Base-by-base conservation (phyloP, 2,888 invertebrate species). In the Troides oblongomaculatus region DNA sequence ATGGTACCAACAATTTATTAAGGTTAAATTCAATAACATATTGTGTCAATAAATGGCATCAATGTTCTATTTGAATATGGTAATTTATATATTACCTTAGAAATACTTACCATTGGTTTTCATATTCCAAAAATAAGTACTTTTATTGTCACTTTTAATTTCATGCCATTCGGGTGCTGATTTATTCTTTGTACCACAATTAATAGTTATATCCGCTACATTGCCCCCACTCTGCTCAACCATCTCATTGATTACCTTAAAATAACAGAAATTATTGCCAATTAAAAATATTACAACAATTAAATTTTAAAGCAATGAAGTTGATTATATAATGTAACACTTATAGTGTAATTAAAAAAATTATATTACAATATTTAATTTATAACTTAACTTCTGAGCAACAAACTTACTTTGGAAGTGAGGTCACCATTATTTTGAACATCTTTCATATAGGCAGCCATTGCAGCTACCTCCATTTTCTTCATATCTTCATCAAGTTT, bases 381-480 rank as follows among this genome's bases (percentile, higher is more conserved):
- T 53, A 53, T 7, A 53, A 53, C 7, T 18, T 18, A 10, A 57
- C 23, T 57, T 57, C 5, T 57, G 10, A 21, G 6, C 21, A 56
- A 23, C 12, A 43, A 59, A 36, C 64, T 65, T 62, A 94, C 93
- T 82, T 93, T 93, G 64, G 95, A 94, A 46, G 94, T 94, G 30
- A 94, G 84, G 81, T 95, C 95, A 68, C 94, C 94, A 90, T 95
- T 94, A 72, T 91, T 93, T 80, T 95, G 95, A 1, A 98, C 94
- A 88, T 99, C 98, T 85, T 95, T 96, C 72, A 96, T 92, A 80
- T 98, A 97, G 0, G 98, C 97, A 76, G 95, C 96, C 94, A 98
- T 93, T 0, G 98, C 98, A 21, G 97, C 97, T 81, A 95, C 94
- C 89, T 99, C 98, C 97, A 99, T 98, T 86, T 96, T 96, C 74